Conservation (phyloP, 2,113 vertebrate species). For the Chloebia gouldiae region DNA sequence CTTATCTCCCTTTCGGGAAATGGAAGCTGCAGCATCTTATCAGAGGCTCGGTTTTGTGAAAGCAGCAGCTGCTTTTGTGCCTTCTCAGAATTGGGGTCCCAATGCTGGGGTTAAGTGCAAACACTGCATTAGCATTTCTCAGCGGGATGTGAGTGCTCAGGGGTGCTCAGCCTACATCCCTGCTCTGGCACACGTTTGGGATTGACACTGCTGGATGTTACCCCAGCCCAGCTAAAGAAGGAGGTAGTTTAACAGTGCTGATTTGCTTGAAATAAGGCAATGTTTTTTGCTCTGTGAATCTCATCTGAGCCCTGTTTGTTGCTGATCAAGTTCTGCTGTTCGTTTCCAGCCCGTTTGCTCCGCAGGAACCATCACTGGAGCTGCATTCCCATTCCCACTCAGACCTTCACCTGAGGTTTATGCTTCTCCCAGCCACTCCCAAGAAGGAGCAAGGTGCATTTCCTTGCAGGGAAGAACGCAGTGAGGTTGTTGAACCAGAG, state of each 20-base stretch:
- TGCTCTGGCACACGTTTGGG: background rate
- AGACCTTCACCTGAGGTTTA: background rate
- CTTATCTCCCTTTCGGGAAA: conserved; percentile 20
- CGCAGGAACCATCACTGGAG: fast-evolving
- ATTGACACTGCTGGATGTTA: background rate
- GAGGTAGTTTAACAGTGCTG: background rate
- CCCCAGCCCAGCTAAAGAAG: background rate
- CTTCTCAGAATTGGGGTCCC: background rate
- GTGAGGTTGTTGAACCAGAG: background rate
- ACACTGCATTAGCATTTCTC: background rate
- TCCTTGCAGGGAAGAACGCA: background rate
- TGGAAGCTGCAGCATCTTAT: conserved; percentile 10
- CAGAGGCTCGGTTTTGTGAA: background rate
- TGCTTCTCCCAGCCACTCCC: background rate
- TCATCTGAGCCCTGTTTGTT: background rate
- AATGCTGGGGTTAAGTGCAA: background rate
- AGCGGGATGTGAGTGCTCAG: background rate
- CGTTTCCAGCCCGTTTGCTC: background rate
- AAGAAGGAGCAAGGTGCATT: background rate
- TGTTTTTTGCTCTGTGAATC: background rate
- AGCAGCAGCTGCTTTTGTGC: background rate
- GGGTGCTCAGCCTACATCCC: background rate
- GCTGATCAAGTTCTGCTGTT: background rate
- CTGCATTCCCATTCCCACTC: background rate
- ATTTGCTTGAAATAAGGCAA: background rate